Conservation (phyloP, 2,797 vertebrate species). For the Sandelia bainsii region DNA sequence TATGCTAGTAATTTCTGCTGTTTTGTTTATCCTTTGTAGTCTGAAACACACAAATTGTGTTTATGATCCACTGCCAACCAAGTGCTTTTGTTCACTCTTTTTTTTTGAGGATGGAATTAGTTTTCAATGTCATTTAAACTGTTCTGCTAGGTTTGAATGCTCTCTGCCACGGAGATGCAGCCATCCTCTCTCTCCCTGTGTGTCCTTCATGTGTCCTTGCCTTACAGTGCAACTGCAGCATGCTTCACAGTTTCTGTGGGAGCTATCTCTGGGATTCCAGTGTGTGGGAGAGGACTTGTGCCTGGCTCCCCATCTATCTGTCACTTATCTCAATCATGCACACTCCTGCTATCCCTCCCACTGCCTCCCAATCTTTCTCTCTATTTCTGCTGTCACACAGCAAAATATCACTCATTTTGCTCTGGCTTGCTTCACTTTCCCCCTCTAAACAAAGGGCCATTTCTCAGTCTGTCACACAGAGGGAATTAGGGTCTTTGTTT, state of each 20-base stretch:
- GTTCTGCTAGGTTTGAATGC: constrained; percentile 27
- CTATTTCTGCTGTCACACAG: constrained; percentile 44
- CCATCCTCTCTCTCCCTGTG: constrained; percentile 28
- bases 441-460: constrained; percentile 68
- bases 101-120: constrained; percentile 27
- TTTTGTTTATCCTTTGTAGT: constrained; percentile 1
- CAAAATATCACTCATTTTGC: constrained; percentile 63
- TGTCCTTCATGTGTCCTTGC: constrained; percentile 83
- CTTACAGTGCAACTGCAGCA: constrained; percentile 66
- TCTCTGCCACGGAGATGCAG: constrained; percentile 35
- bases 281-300: constrained; percentile 70
- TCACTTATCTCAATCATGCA: constrained; percentile 80
- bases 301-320: constrained; percentile 67
- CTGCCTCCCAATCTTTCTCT: constrained; percentile 56
- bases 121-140: constrained; percentile 50
- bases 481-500: constrained; percentile 58
- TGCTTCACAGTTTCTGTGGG: constrained; percentile 66
- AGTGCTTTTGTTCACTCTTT: constrained; percentile 17
- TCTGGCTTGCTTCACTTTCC: constrained; percentile 56
- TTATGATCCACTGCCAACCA: constrained; percentile 19
- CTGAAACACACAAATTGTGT: constrained; percentile 8
- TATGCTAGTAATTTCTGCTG: not conserved
- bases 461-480: constrained; percentile 68
- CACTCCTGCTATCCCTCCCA: constrained; percentile 67
- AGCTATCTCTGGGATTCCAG: constrained; percentile 70